Evolutionary conservation across 1,140 invertebrate species (phyloP).

Genomic region (Bursaphelenchus mucronatus): DNA sequence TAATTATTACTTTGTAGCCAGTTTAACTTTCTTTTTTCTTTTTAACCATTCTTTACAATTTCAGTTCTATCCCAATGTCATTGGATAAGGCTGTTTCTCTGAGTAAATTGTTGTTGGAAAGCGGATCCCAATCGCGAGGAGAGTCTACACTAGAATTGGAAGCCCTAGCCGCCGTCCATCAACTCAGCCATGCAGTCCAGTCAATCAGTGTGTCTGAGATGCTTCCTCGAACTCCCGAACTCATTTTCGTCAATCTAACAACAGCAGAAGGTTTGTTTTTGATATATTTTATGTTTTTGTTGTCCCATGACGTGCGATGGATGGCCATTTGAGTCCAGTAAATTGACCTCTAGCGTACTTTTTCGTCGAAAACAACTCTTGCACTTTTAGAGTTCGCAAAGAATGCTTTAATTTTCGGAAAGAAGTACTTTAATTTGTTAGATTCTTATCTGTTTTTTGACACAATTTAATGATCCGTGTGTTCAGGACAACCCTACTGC

Average conservation of each 20-base stretch:
- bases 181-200: slow-evolving; percentile 54
- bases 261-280: slow-evolving; percentile 52
- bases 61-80: slow-evolving; percentile 46
- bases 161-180: slow-evolving; percentile 57
- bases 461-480: slow-evolving; percentile 4
- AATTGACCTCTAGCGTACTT: too few relatives aligned
- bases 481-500: slow-evolving; percentile 59
- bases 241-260: slow-evolving; percentile 60
- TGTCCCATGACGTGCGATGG: slow-evolving; percentile 1
- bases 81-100: slow-evolving; percentile 46
- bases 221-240: slow-evolving; percentile 52
- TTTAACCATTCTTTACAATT: slow-evolving; percentile 11
- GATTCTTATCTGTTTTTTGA: slow-evolving; percentile 20
- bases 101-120: slow-evolving; percentile 36
- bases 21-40: neutral
- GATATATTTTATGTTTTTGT: slow-evolving; percentile 1
- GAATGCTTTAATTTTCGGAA: too few relatives aligned
- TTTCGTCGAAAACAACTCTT: too few relatives aligned
- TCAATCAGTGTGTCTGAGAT: slow-evolving; percentile 58
- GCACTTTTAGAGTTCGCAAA: too few relatives aligned
- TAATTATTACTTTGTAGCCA: too few relatives aligned
- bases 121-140: slow-evolving; percentile 38
- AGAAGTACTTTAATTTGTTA: neutral
- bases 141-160: slow-evolving; percentile 55
- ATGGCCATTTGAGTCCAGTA: neutral